These are phyloP conservation scores for Notodonta ziczac DNA, from an alignment of 2,888 invertebrate species.

Conservation along the genomic window DNA sequence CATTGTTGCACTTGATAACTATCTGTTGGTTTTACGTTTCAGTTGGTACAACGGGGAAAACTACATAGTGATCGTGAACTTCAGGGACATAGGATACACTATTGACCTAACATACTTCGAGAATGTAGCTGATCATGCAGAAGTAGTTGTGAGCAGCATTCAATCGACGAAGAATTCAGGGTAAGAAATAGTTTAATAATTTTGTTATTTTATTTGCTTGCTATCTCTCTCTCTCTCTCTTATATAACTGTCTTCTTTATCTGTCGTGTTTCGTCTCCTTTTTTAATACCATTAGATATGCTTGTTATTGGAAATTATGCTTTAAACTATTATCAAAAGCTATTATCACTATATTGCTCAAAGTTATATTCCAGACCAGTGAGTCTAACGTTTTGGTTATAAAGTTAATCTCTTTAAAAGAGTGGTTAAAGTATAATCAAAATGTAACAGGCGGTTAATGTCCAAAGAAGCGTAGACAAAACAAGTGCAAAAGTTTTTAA, in stretches of 20 bases:
- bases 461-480: not conserved
- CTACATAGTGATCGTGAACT: conserved; percentile 83
- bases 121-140: conserved; percentile 66
- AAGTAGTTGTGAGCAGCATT: conserved; percentile 78
- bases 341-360: too few species aligned
- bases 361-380: too few species aligned
- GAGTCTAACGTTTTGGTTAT: too few species aligned
- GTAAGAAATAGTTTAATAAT: conserved; percentile 60
- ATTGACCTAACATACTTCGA: conserved; percentile 83
- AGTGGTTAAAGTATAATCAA: not conserved
- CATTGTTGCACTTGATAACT: not conserved
- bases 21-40: conserved; percentile 18
- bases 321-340: too few species aligned
- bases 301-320: too few species aligned
- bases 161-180: conserved; percentile 75
- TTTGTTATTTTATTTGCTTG: too few species aligned
- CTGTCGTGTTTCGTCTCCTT: too few species aligned
- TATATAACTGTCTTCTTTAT: too few species aligned
- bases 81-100: conserved; percentile 74
- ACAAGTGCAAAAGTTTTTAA: not conserved
- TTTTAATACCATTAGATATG: too few species aligned
- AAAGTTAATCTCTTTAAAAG: too few species aligned
- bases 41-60: conserved; percentile 57
- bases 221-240: too few species aligned
- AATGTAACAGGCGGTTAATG: not conserved